These are phyloP conservation scores for Gila orcuttii DNA, from an alignment of 2,113 vertebrate genomes.

Conservation along the genomic window DNA sequence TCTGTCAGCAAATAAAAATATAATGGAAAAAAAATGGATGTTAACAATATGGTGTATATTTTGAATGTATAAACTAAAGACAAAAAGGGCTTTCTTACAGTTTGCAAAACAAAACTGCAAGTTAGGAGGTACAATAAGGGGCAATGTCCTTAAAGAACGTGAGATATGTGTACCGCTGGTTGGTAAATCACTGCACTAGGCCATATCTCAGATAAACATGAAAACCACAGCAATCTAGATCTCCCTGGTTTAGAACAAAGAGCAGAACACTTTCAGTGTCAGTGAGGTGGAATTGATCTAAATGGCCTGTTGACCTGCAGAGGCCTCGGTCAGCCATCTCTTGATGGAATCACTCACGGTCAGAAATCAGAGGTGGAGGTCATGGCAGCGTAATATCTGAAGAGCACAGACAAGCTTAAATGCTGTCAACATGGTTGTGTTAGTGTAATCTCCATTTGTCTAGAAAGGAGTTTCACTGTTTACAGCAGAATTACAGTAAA, in stretches of 20 bases:
- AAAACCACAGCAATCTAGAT: slow-evolving; percentile 13
- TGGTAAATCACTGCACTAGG: neutral
- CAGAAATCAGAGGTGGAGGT: slow-evolving; percentile 46
- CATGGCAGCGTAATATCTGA: slow-evolving; percentile 50
- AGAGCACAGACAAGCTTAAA: slow-evolving; percentile 18
- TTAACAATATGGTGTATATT: neutral
- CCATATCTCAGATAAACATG: neutral
- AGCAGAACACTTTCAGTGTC: neutral
- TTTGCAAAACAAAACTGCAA: neutral
- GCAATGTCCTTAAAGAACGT: neutral
- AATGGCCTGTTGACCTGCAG: slow-evolving; percentile 39
- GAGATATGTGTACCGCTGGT: neutral
- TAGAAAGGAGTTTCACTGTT: neutral
- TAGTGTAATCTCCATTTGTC: slow-evolving; percentile 26
- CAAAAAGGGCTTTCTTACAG: neutral
- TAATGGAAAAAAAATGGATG: neutral
- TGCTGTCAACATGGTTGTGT: slow-evolving; percentile 6
- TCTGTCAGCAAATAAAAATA: slow-evolving; percentile 66
- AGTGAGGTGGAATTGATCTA: slow-evolving; percentile 44
- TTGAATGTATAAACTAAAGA: neutral
- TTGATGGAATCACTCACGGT: slow-evolving; percentile 43
- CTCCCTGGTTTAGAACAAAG: neutral
- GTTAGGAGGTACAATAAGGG: neutral
- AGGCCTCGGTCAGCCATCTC: neutral
- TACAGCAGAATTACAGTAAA: neutral